Conservation (phyloP, 2,888 invertebrate genomes). For the Trissolcus brochymenae region DNA sequence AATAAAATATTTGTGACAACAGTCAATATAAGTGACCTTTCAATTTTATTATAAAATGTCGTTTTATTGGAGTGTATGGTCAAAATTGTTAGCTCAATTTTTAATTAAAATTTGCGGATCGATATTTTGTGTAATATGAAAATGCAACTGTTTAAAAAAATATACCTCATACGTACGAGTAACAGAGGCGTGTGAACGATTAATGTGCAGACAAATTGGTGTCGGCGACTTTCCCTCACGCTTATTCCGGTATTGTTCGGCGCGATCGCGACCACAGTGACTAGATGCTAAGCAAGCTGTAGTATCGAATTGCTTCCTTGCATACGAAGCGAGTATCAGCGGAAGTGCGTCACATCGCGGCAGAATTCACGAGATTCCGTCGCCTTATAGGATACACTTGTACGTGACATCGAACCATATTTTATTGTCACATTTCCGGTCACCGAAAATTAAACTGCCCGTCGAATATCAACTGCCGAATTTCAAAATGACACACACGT, state of each 20-base stretch:
- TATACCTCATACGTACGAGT: no score
- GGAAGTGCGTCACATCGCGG: constrained; percentile 73
- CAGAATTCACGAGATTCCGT: constrained; percentile 54
- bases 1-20: no score
- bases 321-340: constrained; percentile 70
- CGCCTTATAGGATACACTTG: constrained; percentile 52
- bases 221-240: constrained; percentile 15
- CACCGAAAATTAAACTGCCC: constrained; percentile 6
- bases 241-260: constrained; percentile 41
- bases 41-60: no score
- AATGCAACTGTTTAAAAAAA: no score
- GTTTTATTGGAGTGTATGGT: no score
- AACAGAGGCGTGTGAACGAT: constrained; percentile 2
- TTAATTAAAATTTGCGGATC: no score
- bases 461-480: not conserved
- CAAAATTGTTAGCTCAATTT: no score
- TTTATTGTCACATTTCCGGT: constrained; percentile 25
- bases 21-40: no score
- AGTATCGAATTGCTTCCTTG: constrained; percentile 74
- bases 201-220: constrained; percentile 23
- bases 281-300: constrained; percentile 76
- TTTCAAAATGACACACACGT: not conserved
- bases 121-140: no score
- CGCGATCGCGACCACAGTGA: constrained; percentile 65
- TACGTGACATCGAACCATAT: constrained; percentile 47